phyloP scores from a whole-genome alignment of 2,888 invertebrate species.

The Hirtodrosophila trivittata region DNA sequence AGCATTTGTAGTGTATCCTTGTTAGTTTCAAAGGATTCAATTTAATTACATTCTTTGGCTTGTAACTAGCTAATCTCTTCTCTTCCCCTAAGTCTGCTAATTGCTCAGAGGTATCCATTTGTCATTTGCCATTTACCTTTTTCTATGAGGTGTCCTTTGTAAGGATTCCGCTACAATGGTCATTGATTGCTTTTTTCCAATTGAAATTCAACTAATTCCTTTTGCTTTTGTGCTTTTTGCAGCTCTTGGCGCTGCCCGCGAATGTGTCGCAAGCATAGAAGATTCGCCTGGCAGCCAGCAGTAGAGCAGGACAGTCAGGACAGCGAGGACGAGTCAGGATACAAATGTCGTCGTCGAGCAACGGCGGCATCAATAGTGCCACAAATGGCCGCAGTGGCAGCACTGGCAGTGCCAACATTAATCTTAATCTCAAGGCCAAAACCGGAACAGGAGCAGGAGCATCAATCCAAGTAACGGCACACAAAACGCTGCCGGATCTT shows the following conservation, averaged over 20 bases:
- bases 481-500: slow-evolving; percentile 71
- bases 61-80: not conserved
- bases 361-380: slow-evolving; percentile 79
- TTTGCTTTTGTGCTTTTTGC: slow-evolving; percentile 1
- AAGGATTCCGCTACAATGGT: slow-evolving; percentile 34
- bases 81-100: slow-evolving; percentile 24
- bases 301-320: slow-evolving; percentile 11
- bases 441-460: slow-evolving; percentile 31
- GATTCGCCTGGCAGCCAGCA: slow-evolving; percentile 18
- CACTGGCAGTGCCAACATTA: slow-evolving; percentile 73
- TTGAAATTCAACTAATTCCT: slow-evolving; percentile 13
- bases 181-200: slow-evolving; percentile 10
- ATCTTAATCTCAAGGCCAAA: slow-evolving; percentile 59
- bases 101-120: slow-evolving; percentile 38
- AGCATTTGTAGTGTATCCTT: no score
- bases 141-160: slow-evolving; percentile 11
- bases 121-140: slow-evolving; percentile 32
- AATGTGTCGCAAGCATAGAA: slow-evolving; percentile 44
- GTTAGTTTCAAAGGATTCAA: not conserved
- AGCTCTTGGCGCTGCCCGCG: slow-evolving; percentile 49
- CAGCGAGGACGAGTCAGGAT: slow-evolving; percentile 37
- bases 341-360: slow-evolving; percentile 80
- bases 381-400: slow-evolving; percentile 75
- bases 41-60: slow-evolving; percentile 8
- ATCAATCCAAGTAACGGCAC: slow-evolving; percentile 36